phyloP scores from a whole-genome alignment of 1,140 invertebrate genomes.

The Galleria mellonella region DNA sequence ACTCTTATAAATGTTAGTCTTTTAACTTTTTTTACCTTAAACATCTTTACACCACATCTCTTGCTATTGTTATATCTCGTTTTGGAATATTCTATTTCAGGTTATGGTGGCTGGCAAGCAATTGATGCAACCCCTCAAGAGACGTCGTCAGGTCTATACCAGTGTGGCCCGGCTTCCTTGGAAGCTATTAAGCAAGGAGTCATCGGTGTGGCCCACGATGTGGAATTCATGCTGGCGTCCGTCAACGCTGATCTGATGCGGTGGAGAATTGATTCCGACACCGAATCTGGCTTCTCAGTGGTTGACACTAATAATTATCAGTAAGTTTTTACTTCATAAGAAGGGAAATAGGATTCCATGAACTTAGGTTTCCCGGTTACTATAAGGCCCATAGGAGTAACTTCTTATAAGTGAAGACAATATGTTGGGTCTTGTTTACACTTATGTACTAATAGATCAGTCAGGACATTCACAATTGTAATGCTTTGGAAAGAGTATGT shows the following conservation, averaged over 20 bases:
- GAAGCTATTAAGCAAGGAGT: slow-evolving; percentile 83
- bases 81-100: too few species aligned
- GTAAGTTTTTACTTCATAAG: slow-evolving; percentile 75
- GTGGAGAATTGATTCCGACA: slow-evolving; percentile 76
- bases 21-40: too few species aligned
- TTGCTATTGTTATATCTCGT: too few species aligned
- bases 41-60: too few species aligned
- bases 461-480: too few species aligned
- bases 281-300: slow-evolving; percentile 76
- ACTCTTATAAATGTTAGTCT: too few species aligned
- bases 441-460: too few species aligned
- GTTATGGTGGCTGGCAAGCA: slow-evolving; percentile 85
- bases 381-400: slow-evolving; percentile 1
- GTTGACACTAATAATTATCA: slow-evolving; percentile 82
- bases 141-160: slow-evolving; percentile 74
- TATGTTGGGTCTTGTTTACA: too few species aligned
- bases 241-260: slow-evolving; percentile 78
- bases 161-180: slow-evolving; percentile 80
- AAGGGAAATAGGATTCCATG: neutral
- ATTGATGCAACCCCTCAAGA: slow-evolving; percentile 86
- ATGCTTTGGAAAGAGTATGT: too few species aligned
- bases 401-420: too few species aligned
- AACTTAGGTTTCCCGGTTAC: neutral
- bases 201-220: slow-evolving; percentile 81
- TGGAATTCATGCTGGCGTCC: slow-evolving; percentile 81